A percentile compares a stretch with the other conserved stretches of the same genome.
Evolutionary conservation across 2,797 vertebrate genomes (phyloP).

Genomic region (Crenichthys baileyi): DNA sequence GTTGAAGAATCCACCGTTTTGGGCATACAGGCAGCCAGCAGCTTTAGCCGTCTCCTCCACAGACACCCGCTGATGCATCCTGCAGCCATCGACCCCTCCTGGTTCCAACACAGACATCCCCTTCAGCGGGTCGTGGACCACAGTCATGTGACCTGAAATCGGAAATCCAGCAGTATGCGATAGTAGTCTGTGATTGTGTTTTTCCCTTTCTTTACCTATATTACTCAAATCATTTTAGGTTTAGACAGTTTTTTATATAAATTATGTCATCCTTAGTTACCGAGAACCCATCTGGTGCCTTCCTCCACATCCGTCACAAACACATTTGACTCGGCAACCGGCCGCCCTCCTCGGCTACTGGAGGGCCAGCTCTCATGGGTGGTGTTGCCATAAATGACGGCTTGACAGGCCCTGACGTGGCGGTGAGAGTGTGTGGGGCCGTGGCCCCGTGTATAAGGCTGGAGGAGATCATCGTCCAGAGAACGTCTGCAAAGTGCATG

Average conservation of each 20-base stretch:
- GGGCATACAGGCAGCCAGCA: conserved; percentile 85
- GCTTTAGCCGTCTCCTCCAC: conserved; percentile 83
- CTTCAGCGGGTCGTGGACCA: conserved; percentile 82
- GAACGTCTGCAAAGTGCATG: conserved; percentile 72
- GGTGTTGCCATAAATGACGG: conserved; percentile 72
- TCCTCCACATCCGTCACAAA: conserved; percentile 80
- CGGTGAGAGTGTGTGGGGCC: conserved; percentile 82
- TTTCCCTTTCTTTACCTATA: too few relatives aligned
- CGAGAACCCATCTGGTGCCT: conserved; percentile 64
- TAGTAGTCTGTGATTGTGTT: background rate
- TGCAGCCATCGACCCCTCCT: conserved; percentile 83
- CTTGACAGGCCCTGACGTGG: conserved; percentile 84
- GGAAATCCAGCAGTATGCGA: background rate
- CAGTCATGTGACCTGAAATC: conserved; percentile 83
- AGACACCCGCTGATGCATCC: conserved; percentile 32
- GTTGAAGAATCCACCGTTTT: conserved; percentile 92
- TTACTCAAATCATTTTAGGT: background rate
- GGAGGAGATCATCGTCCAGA: conserved; percentile 79
- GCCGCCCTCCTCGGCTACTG: conserved; percentile 30
- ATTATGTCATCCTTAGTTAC: conserved; percentile 48
- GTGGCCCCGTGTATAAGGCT: conserved; percentile 79
- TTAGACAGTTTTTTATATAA: background rate
- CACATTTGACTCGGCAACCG: conserved; percentile 66
- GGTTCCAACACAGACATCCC: conserved; percentile 91
- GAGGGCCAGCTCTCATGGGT: conserved; percentile 85